Conservation (phyloP, 2,888 invertebrate genomes). For the Cryptus viduatorius region DNA sequence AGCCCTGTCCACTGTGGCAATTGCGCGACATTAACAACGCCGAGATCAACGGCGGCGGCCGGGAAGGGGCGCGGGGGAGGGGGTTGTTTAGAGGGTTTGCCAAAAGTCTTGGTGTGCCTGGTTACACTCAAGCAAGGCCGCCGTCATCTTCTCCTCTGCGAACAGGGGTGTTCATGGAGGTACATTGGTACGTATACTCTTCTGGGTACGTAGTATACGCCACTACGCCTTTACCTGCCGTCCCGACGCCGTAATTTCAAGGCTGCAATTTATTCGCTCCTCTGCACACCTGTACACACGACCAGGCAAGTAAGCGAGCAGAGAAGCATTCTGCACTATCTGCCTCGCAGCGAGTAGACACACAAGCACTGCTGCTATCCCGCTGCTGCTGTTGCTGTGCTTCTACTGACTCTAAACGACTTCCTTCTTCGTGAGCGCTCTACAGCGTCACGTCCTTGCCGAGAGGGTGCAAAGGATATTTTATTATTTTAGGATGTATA, state of each 20-base stretch:
- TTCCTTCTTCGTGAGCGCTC: constrained; percentile 49
- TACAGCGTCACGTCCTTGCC: constrained; percentile 12
- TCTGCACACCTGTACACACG: constrained; percentile 64
- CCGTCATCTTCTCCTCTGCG: constrained; percentile 15
- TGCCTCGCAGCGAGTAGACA: constrained; percentile 49
- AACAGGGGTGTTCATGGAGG: constrained; percentile 37
- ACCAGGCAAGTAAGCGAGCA: constrained; percentile 40
- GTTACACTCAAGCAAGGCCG: constrained; percentile 23
- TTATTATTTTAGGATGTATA: constrained; percentile 63
- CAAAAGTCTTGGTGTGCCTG: constrained; percentile 54
- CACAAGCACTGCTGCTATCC: constrained; percentile 39
- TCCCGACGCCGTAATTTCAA: constrained; percentile 66
- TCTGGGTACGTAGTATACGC: constrained; percentile 36
- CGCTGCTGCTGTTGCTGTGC: background rate
- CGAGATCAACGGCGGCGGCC: constrained; percentile 51
- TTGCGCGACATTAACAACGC: constrained; percentile 66
- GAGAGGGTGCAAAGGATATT: constrained; percentile 61
- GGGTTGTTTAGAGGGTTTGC: constrained; percentile 46
- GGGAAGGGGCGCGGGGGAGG: background rate
- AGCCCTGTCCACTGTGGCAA: constrained; percentile 59
- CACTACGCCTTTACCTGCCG: constrained; percentile 48
- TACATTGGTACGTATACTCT: constrained; percentile 25
- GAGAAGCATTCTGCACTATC: constrained; percentile 31
- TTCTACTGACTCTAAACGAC: constrained; percentile 43
- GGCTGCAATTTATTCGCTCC: constrained; percentile 67